Percentiles rank a stretch among this genome's conserved stretches.
Evolutionary conservation across 2,888 invertebrate genomes (phyloP).

Genomic region (Volucella inanis): DNA sequence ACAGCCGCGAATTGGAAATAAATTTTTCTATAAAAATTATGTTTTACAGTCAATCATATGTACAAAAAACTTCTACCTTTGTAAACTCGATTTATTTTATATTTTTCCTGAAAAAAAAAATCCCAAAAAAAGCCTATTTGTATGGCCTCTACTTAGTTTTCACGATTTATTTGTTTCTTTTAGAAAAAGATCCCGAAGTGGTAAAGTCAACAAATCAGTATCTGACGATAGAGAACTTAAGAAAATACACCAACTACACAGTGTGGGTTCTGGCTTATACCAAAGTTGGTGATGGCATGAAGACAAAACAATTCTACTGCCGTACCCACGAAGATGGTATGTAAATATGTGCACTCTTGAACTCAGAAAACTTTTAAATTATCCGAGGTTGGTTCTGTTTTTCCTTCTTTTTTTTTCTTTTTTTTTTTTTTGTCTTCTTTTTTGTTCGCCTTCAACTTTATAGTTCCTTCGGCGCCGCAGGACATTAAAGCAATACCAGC

Average conservation of each 20-base stretch:
- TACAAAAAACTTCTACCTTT: too few relatives aligned
- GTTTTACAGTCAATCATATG: too few relatives aligned
- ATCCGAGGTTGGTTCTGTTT: slow-evolving; percentile 8
- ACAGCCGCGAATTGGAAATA: too few relatives aligned
- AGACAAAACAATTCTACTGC: slow-evolving; percentile 92
- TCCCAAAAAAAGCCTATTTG: too few relatives aligned
- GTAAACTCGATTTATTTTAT: too few relatives aligned
- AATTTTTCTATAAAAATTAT: too few relatives aligned
- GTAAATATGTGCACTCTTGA: slow-evolving; percentile 55
- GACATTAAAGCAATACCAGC: slow-evolving; percentile 95
- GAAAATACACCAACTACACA: slow-evolving; percentile 95
- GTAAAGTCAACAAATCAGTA: slow-evolving; percentile 86
- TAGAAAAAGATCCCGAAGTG: slow-evolving; percentile 89
- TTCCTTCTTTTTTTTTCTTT: too few relatives aligned
- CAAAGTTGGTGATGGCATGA: slow-evolving; percentile 93
- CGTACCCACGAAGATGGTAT: slow-evolving; percentile 95
- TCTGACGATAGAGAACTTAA: slow-evolving; percentile 87
- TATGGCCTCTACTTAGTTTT: too few relatives aligned
- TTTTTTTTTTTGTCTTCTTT: slow-evolving; percentile 24
- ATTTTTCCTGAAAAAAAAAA: too few relatives aligned
- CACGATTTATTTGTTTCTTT: slow-evolving; percentile 67
- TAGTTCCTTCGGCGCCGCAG: slow-evolving; percentile 94
- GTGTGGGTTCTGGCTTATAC: slow-evolving; percentile 95
- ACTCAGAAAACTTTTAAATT: neutral
- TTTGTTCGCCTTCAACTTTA: slow-evolving; percentile 74